Evolutionary conservation across 2,797 vertebrate species (phyloP).

Genomic region (Garrulus glandarius): DNA sequence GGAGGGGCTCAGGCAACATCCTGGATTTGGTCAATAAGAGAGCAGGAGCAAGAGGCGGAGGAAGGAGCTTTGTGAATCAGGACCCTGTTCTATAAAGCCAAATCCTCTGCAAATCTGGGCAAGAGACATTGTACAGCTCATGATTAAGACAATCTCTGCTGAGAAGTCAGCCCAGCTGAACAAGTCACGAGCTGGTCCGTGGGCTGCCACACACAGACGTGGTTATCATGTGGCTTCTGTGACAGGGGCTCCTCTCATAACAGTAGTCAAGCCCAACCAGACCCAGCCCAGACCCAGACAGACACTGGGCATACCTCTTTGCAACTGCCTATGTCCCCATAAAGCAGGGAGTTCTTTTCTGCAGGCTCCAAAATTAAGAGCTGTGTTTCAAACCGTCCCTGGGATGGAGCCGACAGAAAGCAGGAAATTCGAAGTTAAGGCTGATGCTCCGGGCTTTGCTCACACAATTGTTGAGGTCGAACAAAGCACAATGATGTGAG

Average conservation of each 20-base stretch:
- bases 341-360: neutral
- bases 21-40: neutral
- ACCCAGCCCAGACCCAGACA: neutral
- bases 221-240: neutral
- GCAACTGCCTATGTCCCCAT: neutral
- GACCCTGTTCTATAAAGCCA: neutral
- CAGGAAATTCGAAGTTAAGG: constrained; percentile 44
- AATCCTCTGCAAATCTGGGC: constrained; percentile 23
- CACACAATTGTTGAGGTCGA: neutral
- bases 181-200: neutral
- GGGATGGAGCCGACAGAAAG: neutral
- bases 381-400: neutral
- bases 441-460: neutral
- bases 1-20: neutral
- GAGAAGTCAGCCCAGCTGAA: neutral
- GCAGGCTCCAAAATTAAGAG: neutral
- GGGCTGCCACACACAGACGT: neutral
- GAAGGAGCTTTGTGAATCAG: neutral
- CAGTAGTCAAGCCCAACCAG: neutral
- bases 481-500: constrained; percentile 48
- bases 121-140: rapidly evolving
- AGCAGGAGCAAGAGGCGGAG: neutral
- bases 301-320: neutral
- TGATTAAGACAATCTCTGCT: neutral
- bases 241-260: neutral